Base-by-base conservation (phyloP, 2,888 invertebrate species). In the Trilocha varians region DNA sequence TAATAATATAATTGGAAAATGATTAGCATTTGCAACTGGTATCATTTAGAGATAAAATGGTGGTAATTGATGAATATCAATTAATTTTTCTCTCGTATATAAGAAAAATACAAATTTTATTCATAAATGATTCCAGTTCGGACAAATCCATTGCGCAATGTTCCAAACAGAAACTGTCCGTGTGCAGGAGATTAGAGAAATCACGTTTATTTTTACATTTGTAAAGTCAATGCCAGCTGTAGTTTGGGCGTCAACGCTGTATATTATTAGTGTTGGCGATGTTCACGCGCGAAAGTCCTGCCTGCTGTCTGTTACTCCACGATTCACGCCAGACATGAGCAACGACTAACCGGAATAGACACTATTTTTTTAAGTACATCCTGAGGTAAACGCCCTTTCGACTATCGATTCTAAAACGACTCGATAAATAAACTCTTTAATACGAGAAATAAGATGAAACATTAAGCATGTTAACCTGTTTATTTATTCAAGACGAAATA, bases 121-220 rank as follows among this genome's bases (percentile, higher is more conserved):
- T n/a, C n/a, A n/a, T n/a, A 25, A 25, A 25, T 25, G 11, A 3
- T 25, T 15, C 36, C 40, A 47, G 46, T 48, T 47, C 44, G 41
- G 44, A 47, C 39, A 15, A 45, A 42, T 33, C 50, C 36, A 46
- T 58, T 56, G 54, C 54, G 59, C 56, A 64, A 64, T 52, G 61
- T 56, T 53, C 46, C 46, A 59, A 46, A 52, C 47, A 59, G 61
- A 59, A 61, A 56, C 58, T 52, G 59, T 58, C 53, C 51, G 55
- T 51, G 25, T 59, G 57, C 54, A 64, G 59, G 25, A 25, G 62
- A 63, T 64, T 65, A 70, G 64, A 65, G 61, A 67, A 70, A 67
- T 69, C 66, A 60, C 52, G 69, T 75, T 74, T 77, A 78, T 78
- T 78, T 78, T 70, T 56, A 67, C 63, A 58, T 65, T 59, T 62